These are phyloP conservation scores for Chaetodon auriga DNA, from an alignment of 2,113 vertebrate species.

Conservation along the genomic window DNA sequence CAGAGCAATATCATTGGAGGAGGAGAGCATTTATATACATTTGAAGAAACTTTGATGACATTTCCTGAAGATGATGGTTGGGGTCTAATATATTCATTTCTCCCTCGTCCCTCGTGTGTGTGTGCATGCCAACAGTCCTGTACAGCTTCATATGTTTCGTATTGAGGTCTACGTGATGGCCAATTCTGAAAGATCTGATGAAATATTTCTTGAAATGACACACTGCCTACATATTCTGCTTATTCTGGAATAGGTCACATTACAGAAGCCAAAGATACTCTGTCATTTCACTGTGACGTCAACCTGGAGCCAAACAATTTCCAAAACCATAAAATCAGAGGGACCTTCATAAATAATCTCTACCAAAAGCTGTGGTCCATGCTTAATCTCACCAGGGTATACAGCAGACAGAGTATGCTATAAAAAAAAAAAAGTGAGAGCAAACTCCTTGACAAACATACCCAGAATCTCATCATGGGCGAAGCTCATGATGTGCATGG, in stretches of 20 bases:
- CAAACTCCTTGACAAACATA: constrained; percentile 33
- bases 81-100: background rate
- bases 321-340: background rate
- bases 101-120: background rate
- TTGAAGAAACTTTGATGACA: background rate
- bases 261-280: too few relatives aligned
- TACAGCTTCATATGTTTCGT: too few relatives aligned
- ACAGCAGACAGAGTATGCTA: too few relatives aligned
- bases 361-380: too few relatives aligned
- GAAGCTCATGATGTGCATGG: constrained; percentile 99
- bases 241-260: too few relatives aligned
- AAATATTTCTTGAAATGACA: too few relatives aligned
- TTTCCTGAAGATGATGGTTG: background rate
- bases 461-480: constrained; percentile 92
- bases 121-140: too few relatives aligned
- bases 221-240: too few relatives aligned
- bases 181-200: too few relatives aligned
- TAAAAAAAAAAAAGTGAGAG: background rate
- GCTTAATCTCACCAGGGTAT: background rate
- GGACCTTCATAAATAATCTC: background rate
- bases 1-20: too few relatives aligned
- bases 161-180: too few relatives aligned
- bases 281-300: background rate
- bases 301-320: background rate
- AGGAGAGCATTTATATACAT: background rate